These are phyloP conservation scores for Lutjanus argentimaculatus DNA, from an alignment of 2,797 vertebrate genomes.

Conservation along the genomic window DNA sequence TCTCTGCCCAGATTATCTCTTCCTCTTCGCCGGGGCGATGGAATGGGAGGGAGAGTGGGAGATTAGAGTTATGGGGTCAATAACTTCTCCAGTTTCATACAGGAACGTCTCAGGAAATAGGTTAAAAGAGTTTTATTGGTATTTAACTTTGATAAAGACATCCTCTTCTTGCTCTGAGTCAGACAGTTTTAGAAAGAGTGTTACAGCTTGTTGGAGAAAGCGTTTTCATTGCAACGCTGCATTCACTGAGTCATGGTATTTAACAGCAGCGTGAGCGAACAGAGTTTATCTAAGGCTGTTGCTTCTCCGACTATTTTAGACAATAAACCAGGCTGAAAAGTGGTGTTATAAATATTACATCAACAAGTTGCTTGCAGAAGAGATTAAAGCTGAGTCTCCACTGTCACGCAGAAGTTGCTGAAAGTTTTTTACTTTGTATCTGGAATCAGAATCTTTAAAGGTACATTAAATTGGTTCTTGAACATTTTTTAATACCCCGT, in stretches of 20 bases:
- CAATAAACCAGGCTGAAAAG: conserved; percentile 4
- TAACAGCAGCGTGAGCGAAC: neutral
- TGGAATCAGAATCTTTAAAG: too few relatives aligned
- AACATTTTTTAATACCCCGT: too few relatives aligned
- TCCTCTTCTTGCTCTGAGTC: neutral
- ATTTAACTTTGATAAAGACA: conserved; percentile 20
- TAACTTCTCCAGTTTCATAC: conserved; percentile 36
- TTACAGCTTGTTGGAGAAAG: neutral
- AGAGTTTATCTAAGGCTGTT: neutral
- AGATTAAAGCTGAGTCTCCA: conserved; percentile 22
- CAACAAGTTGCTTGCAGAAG: conserved; percentile 1
- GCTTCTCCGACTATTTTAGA: conserved; percentile 7
- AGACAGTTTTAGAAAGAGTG: conserved; percentile 32
- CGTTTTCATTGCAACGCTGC: neutral
- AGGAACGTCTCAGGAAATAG: conserved; percentile 40
- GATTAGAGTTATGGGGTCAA: conserved; percentile 67
- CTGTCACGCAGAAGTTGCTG: conserved; percentile 17
- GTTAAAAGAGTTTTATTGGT: conserved; percentile 1
- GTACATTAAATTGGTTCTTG: too few relatives aligned
- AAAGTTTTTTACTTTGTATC: too few relatives aligned
- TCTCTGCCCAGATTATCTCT: conserved; percentile 75
- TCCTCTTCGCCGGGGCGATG: conserved; percentile 51
- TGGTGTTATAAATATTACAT: conserved; percentile 12
- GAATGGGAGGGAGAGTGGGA: conserved; percentile 34
- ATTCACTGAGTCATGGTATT: conserved; percentile 21